Evolutionary conservation across 1,140 invertebrate species (phyloP).

Genomic region (Contarinia nasturtii): DNA sequence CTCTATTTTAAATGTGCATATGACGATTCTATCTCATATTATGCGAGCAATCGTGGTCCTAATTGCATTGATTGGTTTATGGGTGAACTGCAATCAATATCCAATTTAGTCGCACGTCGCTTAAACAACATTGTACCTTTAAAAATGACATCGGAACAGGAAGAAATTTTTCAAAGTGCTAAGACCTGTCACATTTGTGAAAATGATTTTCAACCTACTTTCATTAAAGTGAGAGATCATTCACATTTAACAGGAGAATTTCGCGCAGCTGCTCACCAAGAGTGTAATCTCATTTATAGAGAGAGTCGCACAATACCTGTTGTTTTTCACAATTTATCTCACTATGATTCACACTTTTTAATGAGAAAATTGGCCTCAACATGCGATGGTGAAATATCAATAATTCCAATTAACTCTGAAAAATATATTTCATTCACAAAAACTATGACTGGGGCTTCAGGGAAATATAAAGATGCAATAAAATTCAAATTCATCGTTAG

Average conservation of each 20-base stretch:
- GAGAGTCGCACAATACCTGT: slow-evolving; percentile 16
- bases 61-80: slow-evolving; percentile 16
- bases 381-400: slow-evolving; percentile 10
- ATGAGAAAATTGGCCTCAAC: slow-evolving; percentile 12
- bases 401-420: slow-evolving; percentile 21
- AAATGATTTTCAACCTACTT: too few relatives aligned
- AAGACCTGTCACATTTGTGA: slow-evolving; percentile 15
- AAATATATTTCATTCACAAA: slow-evolving; percentile 12
- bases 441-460: neutral
- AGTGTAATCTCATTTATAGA: slow-evolving; percentile 20
- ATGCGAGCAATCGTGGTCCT: slow-evolving; percentile 11
- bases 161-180: too few relatives aligned
- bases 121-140: slow-evolving; percentile 1
- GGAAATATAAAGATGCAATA: neutral
- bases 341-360: slow-evolving; percentile 20
- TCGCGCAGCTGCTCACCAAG: slow-evolving; percentile 15
- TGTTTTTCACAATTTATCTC: slow-evolving; percentile 18
- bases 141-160: too few relatives aligned
- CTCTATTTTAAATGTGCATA: slow-evolving; percentile 21
- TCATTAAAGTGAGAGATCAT: too few relatives aligned
- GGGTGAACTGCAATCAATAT: slow-evolving; percentile 9
- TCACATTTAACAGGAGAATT: slow-evolving; percentile 12
- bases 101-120: slow-evolving; percentile 7
- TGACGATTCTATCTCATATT: slow-evolving; percentile 16
- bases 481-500: slow-evolving; percentile 15